phyloP scores from a whole-genome alignment of 2,113 vertebrate genomes.

The Okapia johnstoni region DNA sequence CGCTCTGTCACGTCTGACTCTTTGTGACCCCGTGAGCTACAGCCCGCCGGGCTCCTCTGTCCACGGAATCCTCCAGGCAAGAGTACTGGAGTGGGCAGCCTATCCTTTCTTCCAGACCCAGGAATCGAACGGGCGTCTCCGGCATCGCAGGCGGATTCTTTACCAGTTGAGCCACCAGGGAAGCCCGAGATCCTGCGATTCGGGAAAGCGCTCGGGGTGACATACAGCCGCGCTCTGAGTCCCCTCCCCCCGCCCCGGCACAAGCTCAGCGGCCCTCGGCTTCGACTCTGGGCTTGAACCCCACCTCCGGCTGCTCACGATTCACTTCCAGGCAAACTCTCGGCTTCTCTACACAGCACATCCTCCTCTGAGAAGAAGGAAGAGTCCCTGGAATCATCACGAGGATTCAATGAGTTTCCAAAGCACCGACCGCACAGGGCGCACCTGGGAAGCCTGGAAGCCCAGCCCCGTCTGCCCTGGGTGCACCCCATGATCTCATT shows the following conservation, averaged over 20 bases:
- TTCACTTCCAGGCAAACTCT: not conserved
- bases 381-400: too few species aligned
- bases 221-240: not conserved
- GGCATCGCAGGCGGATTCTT: not conserved
- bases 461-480: not conserved
- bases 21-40: not conserved
- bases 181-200: not conserved
- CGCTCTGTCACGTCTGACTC: not conserved
- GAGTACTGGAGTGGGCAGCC: not conserved
- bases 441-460: not conserved
- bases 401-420: not conserved
- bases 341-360: not conserved
- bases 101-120: not conserved
- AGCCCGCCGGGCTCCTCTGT: not conserved
- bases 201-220: not conserved
- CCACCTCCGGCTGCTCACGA: not conserved
- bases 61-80: not conserved
- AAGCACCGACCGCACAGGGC: not conserved
- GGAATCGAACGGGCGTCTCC: not conserved
- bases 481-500: not conserved
- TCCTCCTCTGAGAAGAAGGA: not conserved
- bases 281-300: not conserved
- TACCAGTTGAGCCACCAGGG: not conserved
- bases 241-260: not conserved
- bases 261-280: fast-evolving